Conservation (phyloP, 2,797 vertebrate genomes). For the Phataginus tetradactyla region DNA sequence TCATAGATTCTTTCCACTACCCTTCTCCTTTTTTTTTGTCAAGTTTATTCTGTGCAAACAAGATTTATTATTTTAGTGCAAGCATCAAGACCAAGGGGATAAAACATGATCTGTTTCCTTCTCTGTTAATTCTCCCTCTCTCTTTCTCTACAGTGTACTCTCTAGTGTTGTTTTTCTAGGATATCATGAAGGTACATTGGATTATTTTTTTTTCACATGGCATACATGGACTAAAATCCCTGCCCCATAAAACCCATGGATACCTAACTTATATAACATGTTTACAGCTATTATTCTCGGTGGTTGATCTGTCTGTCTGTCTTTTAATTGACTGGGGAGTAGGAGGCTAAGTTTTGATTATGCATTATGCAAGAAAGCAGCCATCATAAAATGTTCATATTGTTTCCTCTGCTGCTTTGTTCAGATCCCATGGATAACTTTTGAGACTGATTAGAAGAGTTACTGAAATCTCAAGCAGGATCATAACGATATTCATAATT, state of each 20-base stretch:
- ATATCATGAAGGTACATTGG: neutral
- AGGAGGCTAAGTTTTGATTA: neutral
- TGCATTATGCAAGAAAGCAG: neutral
- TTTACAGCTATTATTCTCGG: neutral
- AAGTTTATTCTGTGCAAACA: neutral
- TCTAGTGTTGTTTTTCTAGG: neutral
- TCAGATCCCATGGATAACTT: neutral
- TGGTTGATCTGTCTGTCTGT: neutral
- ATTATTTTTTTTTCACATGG: neutral
- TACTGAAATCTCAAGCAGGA: slow-evolving; percentile 19
- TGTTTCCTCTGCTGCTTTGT: slow-evolving; percentile 38
- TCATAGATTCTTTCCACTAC: neutral
- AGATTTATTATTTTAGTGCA: neutral
- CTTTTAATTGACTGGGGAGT: neutral
- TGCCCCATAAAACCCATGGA: neutral
- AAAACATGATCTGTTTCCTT: neutral
- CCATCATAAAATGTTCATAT: neutral
- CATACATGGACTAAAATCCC: neutral
- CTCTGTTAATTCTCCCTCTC: neutral
- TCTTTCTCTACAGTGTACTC: neutral
- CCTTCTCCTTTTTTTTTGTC: neutral
- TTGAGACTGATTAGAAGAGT: slow-evolving; percentile 32
- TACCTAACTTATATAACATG: neutral
- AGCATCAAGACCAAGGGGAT: neutral
- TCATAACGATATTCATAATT: slow-evolving; percentile 58